These are phyloP conservation scores for Anabacerthia variegaticeps DNA, from an alignment of 2,797 vertebrate species.

Conservation along the genomic window DNA sequence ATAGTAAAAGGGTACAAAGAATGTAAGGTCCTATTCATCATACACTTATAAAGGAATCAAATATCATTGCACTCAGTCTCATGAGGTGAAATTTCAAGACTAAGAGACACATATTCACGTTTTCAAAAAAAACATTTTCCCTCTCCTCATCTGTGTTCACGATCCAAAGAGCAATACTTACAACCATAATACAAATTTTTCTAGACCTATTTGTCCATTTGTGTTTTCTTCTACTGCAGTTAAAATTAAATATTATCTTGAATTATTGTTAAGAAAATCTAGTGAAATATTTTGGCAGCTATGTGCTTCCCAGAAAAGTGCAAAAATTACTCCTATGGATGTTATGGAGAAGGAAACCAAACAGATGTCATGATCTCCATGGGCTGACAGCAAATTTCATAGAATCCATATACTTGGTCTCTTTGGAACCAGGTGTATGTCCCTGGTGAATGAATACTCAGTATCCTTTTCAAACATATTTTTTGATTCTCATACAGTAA, in stretches of 20 bases:
- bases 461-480: neutral
- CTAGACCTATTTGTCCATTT: constrained; percentile 56
- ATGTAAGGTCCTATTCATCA: constrained; percentile 20
- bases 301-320: neutral
- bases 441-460: neutral
- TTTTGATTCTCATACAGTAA: neutral
- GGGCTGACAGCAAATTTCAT: neutral
- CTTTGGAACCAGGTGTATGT: neutral
- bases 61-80: constrained; percentile 11
- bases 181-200: constrained; percentile 51
- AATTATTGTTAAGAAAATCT: neutral
- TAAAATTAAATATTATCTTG: constrained; percentile 65
- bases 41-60: constrained; percentile 36
- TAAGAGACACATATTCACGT: constrained; percentile 56
- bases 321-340: neutral
- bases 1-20: constrained; percentile 8
- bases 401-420: neutral
- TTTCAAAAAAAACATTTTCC: neutral
- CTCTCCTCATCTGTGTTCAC: constrained; percentile 19
- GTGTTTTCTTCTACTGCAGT: constrained; percentile 35
- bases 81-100: constrained; percentile 33
- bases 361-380: neutral
- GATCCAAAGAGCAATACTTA: constrained; percentile 32
- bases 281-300: constrained; percentile 34
- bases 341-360: neutral